Conservation (phyloP, 2,113 vertebrate genomes). For the Notarius quadriscutis region DNA sequence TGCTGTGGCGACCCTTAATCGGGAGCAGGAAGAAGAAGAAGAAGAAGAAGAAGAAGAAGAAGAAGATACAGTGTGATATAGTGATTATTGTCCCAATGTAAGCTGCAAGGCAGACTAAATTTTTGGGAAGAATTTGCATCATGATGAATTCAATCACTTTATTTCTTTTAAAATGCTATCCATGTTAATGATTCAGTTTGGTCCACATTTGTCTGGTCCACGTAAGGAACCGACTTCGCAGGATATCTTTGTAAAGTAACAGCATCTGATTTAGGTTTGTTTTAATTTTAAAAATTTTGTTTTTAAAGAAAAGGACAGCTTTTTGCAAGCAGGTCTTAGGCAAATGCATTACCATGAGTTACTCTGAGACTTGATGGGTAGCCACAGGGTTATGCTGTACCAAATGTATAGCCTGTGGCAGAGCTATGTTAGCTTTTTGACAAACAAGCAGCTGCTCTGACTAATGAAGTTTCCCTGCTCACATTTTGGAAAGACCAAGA, state of each 20-base stretch:
- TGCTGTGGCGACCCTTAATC: too few relatives aligned
- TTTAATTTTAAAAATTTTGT: neutral
- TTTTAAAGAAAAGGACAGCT: neutral
- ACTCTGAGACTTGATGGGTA: too few relatives aligned
- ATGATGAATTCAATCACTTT: neutral
- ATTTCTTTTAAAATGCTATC: neutral
- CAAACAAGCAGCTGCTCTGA: neutral
- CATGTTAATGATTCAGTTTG: neutral
- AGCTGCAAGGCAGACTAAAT: neutral
- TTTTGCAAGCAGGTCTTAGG: neutral
- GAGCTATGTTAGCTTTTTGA: neutral
- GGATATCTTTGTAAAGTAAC: neutral
- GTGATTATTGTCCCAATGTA: neutral
- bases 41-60: too few relatives aligned
- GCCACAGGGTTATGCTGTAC: too few relatives aligned
- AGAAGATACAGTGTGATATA: neutral
- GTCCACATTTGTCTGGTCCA: neutral
- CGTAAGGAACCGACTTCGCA: neutral
- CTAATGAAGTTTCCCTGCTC: neutral
- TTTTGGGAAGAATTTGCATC: neutral
- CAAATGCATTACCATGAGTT: too few relatives aligned
- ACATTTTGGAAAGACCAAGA: neutral
- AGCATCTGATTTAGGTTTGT: neutral
- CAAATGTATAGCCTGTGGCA: neutral
- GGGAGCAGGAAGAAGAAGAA: too few relatives aligned